phyloP scores from a whole-genome alignment of 2,797 vertebrate genomes.

The Pagetopsis macropterus region DNA sequence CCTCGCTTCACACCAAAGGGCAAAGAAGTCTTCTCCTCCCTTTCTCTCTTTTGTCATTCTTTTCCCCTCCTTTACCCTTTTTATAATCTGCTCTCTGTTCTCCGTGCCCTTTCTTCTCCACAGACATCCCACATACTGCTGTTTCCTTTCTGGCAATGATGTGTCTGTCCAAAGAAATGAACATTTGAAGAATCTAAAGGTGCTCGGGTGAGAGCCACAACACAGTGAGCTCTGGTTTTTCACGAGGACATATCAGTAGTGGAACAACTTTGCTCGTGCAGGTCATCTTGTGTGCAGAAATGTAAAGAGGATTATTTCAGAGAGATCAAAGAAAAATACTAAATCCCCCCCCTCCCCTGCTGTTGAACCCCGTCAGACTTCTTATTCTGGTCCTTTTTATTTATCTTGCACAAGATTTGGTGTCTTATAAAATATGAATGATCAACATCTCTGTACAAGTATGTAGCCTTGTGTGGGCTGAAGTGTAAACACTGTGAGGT shows the following conservation, averaged over 20 bases:
- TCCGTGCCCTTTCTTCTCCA: constrained; percentile 36
- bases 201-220: background rate
- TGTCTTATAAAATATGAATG: constrained; percentile 70
- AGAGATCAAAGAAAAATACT: constrained; percentile 30
- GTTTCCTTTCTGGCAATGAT: constrained; percentile 41
- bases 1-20: constrained; percentile 71
- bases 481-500: constrained; percentile 59
- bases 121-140: constrained; percentile 11
- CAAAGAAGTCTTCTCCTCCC: constrained; percentile 70
- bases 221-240: background rate
- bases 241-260: background rate
- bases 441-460: constrained; percentile 70
- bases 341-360: constrained; percentile 10
- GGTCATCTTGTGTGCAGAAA: constrained; percentile 10
- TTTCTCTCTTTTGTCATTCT: constrained; percentile 70
- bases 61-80: constrained; percentile 54
- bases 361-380: constrained; percentile 22
- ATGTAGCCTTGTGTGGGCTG: constrained; percentile 61
- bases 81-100: constrained; percentile 66
- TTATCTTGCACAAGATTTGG: constrained; percentile 52
- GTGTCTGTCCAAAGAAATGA: constrained; percentile 38
- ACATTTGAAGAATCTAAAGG: constrained; percentile 19
- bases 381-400: constrained; percentile 9
- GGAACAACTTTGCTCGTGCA: constrained; percentile 8
- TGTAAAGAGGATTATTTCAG: constrained; percentile 18